These are phyloP conservation scores for Zeugodacus cucurbitae DNA, from an alignment of 1,140 invertebrate genomes.

Conservation along the genomic window DNA sequence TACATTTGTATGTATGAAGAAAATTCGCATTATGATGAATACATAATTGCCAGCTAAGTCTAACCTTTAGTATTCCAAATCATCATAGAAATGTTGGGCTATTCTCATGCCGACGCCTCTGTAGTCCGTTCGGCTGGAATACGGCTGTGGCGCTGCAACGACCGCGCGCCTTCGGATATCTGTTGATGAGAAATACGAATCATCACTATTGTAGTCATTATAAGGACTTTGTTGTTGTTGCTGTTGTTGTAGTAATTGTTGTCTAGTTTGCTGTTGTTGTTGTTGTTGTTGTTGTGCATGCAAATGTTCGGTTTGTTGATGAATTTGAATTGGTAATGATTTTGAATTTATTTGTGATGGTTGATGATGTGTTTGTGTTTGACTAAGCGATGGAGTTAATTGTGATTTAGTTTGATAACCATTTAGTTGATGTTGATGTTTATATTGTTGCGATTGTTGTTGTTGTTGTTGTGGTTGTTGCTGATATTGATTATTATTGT, in stretches of 20 bases:
- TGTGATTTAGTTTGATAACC: conserved; percentile 47
- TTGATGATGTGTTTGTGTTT: conserved; percentile 30
- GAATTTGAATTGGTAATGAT: conserved; percentile 49
- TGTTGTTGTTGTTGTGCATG: conserved; percentile 41
- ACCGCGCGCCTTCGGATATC: conserved; percentile 63
- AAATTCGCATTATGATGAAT: not conserved
- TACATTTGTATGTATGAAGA: not conserved
- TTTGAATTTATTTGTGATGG: conserved; percentile 46
- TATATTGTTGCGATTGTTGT: conserved; percentile 51
- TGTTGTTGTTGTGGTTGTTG: conserved; percentile 54
- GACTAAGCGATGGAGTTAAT: conserved; percentile 18
- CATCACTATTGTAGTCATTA: conserved; percentile 62
- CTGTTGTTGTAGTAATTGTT: conserved; percentile 49
- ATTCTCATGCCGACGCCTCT: conserved; percentile 54
- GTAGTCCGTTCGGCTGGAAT: conserved; percentile 60
- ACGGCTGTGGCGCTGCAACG: conserved; percentile 57
- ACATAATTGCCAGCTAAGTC: not conserved
- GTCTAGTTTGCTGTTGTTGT: conserved; percentile 50
- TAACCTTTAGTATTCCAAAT: conserved; percentile 57
- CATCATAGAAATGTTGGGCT: conserved; percentile 61
- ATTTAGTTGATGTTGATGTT: conserved; percentile 53
- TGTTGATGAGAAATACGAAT: conserved; percentile 66
- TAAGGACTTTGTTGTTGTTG: conserved; percentile 39
- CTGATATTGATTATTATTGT: conserved; percentile 46
- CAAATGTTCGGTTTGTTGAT: conserved; percentile 50